Percentiles rank a stretch among this genome's conserved stretches.
These are phyloP conservation scores for Calephelis perditalis DNA, from an alignment of 2,888 invertebrate species.

Conservation along the genomic window DNA sequence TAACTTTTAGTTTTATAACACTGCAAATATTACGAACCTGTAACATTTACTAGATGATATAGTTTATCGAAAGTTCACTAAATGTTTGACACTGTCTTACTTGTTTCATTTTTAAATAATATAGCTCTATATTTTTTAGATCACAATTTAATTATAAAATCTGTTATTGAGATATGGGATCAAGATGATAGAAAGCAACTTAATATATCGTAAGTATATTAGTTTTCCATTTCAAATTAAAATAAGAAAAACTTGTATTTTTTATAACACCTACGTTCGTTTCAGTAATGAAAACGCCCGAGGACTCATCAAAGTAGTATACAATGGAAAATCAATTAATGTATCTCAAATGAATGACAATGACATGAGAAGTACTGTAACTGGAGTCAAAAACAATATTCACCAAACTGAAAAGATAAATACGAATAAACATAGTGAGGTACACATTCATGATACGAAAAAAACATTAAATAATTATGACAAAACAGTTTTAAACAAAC, in stretches of 20 bases:
- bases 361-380: slow-evolving; percentile 17
- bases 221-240: not conserved
- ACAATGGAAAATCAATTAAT: slow-evolving; percentile 51
- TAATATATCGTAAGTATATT: slow-evolving; percentile 40
- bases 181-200: slow-evolving; percentile 28
- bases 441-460: not conserved
- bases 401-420: slow-evolving; percentile 14
- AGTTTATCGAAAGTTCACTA: slow-evolving; percentile 18
- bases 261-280: slow-evolving; percentile 21
- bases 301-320: slow-evolving; percentile 50
- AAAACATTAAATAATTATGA: slow-evolving; percentile 5
- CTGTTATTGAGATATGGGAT: slow-evolving; percentile 49
- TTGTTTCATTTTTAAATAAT: not conserved
- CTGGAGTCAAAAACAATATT: slow-evolving; percentile 16
- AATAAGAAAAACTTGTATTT: too few species aligned
- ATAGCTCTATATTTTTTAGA: slow-evolving; percentile 32
- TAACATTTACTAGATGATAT: slow-evolving; percentile 16
- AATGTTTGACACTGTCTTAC: slow-evolving; percentile 1
- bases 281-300: slow-evolving; percentile 47
- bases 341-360: slow-evolving; percentile 33
- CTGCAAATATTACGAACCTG: too few species aligned
- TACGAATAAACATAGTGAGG: too few species aligned
- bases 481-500: slow-evolving; percentile 22
- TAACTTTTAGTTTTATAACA: too few species aligned
- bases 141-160: slow-evolving; percentile 48